These are phyloP conservation scores for Turritopsis dohrnii DNA, from an alignment of 30 jellyfish, hydroid and myxozoan genomes.

Conservation along the genomic window DNA sequence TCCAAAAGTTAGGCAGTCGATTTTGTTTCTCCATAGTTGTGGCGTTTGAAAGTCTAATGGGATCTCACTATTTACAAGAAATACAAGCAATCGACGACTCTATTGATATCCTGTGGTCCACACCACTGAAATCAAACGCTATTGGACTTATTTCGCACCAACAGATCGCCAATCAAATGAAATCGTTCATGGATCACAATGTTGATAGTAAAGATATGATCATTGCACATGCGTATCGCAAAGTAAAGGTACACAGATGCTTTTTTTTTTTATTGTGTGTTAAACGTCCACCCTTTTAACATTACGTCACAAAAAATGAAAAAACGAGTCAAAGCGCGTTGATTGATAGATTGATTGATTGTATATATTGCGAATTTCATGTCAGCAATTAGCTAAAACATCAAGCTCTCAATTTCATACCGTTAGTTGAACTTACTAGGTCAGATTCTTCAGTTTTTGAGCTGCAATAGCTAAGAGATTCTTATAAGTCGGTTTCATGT, in stretches of 20 bases:
- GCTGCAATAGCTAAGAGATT: too few species aligned
- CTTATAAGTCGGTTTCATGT: too few species aligned
- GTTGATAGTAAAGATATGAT: slow-evolving; percentile 1
- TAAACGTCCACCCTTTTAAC: too few species aligned
- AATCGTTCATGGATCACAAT: not conserved
- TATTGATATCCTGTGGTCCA: not conserved
- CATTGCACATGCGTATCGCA: not conserved
- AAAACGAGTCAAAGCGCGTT: too few species aligned
- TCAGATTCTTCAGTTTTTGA: too few species aligned
- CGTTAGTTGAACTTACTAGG: too few species aligned
- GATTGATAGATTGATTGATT: too few species aligned
- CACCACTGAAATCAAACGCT: not conserved
- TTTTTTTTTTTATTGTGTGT: too few species aligned
- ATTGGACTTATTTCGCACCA: not conserved
- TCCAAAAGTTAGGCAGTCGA: not conserved
- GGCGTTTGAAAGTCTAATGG: not conserved
- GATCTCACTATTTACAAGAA: not conserved
- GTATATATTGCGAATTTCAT: too few species aligned
- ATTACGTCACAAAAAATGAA: too few species aligned
- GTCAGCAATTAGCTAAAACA: too few species aligned
- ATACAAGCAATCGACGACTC: not conserved
- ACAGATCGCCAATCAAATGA: not conserved
- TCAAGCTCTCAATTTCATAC: too few species aligned
- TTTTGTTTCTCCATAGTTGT: not conserved
- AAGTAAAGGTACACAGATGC: not conserved